Evolutionary conservation across 2,888 invertebrate genomes (phyloP).

Genomic region (Leucophora obtusa): DNA sequence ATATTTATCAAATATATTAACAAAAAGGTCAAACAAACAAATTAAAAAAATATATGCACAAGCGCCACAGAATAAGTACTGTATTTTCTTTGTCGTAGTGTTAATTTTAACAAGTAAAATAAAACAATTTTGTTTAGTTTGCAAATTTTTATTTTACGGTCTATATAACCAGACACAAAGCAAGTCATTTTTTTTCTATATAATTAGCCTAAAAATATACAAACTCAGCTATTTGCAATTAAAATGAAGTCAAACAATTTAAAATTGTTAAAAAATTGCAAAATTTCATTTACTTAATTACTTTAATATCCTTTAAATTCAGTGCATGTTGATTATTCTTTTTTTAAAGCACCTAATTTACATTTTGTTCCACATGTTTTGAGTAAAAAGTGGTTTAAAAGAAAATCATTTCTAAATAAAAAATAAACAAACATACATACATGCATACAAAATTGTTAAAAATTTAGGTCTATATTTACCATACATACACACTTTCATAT

Average conservation of each 20-base stretch:
- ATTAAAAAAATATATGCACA: not conserved
- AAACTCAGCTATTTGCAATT: not conserved
- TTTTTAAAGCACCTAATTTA: constrained; percentile 55
- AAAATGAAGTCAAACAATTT: not conserved
- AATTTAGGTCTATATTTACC: constrained; percentile 24
- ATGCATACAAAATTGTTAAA: not conserved
- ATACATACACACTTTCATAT: not conserved
- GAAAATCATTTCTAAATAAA: not conserved
- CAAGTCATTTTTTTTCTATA: not conserved
- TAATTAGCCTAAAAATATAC: too few species aligned
- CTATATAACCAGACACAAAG: constrained; percentile 45
- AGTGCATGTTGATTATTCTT: constrained; percentile 23
- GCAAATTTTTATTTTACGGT: constrained; percentile 20
- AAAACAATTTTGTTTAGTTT: not conserved
- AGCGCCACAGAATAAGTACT: not conserved
- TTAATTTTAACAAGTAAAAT: not conserved
- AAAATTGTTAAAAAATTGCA: not conserved
- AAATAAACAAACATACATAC: not conserved
- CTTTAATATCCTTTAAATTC: constrained; percentile 21
- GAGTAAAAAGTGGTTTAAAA: not conserved
- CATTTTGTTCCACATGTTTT: constrained; percentile 45
- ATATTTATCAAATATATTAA: not conserved
- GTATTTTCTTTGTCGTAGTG: not conserved
- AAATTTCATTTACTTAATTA: not conserved
- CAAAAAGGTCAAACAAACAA: not conserved